These are phyloP conservation scores for Periparus ater DNA, from an alignment of 2,797 vertebrate species.

Conservation along the genomic window DNA sequence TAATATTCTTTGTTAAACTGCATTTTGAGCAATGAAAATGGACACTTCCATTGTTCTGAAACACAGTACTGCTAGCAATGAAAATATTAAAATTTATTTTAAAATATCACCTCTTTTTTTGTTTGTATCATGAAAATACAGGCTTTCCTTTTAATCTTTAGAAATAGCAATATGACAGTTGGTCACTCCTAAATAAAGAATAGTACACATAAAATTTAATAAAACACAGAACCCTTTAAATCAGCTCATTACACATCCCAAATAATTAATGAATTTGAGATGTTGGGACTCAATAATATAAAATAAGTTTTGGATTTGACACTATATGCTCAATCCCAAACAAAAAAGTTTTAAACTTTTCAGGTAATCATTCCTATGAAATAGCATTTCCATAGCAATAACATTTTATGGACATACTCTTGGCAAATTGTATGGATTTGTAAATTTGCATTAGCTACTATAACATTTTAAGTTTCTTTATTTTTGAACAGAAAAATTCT, in stretches of 20 bases:
- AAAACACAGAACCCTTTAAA: background rate
- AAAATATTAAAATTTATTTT: background rate
- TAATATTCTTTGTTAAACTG: background rate
- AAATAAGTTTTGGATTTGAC: conserved; percentile 10
- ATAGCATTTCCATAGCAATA: background rate
- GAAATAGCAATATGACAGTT: background rate
- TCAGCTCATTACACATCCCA: background rate
- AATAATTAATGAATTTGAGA: background rate
- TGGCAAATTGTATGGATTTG: background rate
- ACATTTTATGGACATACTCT: background rate
- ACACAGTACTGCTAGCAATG: background rate
- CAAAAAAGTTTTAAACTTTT: background rate
- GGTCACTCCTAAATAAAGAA: background rate
- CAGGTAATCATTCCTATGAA: background rate
- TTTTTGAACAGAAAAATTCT: background rate
- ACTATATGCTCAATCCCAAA: background rate
- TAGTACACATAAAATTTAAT: background rate
- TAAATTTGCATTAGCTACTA: background rate
- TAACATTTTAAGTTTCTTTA: background rate
- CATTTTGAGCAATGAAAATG: background rate
- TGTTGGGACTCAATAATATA: background rate
- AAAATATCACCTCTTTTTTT: background rate
- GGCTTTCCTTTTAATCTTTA: background rate
- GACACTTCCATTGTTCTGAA: background rate
- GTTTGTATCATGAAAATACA: background rate